Percentiles rank a stretch among this genome's conserved stretches.
Conservation (phyloP, 2,113 vertebrate genomes). For the Oreotrochilus melanogaster region DNA sequence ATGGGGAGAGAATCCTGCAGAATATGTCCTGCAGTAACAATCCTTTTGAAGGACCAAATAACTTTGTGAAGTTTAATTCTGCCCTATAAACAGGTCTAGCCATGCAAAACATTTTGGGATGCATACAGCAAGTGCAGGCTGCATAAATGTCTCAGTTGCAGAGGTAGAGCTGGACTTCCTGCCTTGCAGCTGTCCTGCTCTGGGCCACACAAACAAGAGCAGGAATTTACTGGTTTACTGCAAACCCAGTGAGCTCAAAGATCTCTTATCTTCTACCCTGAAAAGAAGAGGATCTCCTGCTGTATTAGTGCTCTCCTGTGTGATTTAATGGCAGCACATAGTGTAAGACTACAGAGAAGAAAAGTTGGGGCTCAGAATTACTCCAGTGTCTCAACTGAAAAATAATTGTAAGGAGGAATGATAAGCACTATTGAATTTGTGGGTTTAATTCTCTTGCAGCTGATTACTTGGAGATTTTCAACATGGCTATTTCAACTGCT, state of each 20-base stretch:
- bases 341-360: fast-evolving
- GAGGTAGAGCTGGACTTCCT: neutral
- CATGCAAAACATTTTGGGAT: fast-evolving
- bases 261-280: neutral
- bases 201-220: neutral
- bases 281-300: neutral
- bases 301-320: fast-evolving
- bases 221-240: neutral
- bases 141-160: fast-evolving
- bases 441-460: neutral
- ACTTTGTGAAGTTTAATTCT: neutral
- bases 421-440: neutral
- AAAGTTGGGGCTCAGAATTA: neutral
- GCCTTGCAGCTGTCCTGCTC: neutral
- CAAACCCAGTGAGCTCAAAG: neutral
- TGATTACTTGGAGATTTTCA: neutral
- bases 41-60: neutral
- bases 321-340: neutral
- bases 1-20: neutral
- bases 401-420: neutral
- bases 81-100: neutral
- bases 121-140: neutral
- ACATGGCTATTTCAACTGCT: neutral
- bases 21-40: neutral
- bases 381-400: neutral